Conservation (phyloP, 2,888 invertebrate genomes). For the Mamestra brassicae region DNA sequence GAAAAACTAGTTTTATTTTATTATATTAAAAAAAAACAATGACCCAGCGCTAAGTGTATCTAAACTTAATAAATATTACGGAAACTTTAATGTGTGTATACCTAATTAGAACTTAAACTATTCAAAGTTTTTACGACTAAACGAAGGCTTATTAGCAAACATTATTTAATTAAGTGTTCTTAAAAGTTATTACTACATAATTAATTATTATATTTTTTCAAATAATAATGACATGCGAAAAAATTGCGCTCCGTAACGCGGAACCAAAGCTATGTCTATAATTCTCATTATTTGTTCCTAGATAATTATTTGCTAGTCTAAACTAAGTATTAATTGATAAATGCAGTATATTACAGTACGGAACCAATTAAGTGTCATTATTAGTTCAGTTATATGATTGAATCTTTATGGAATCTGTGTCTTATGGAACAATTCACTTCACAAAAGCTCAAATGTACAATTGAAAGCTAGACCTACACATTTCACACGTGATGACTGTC, state of each 20-base stretch:
- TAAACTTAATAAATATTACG: slow-evolving; percentile 34
- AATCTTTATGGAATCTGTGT: too few species aligned
- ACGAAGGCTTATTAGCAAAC: slow-evolving; percentile 63
- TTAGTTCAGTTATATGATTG: background rate
- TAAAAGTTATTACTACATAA: slow-evolving; percentile 61
- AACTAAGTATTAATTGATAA: background rate
- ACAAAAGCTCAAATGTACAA: background rate
- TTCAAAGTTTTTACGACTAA: slow-evolving; percentile 61
- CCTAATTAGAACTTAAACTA: slow-evolving; percentile 59
- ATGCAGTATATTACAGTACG: background rate
- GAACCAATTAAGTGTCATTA: background rate
- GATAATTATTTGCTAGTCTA: slow-evolving; percentile 5
- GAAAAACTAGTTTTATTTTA: slow-evolving; percentile 24
- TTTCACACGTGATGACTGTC: background rate
- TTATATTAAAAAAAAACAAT: slow-evolving; percentile 13
- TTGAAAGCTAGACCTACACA: background rate
- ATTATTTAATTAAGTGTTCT: slow-evolving; percentile 65
- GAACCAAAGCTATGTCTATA: slow-evolving; percentile 17
- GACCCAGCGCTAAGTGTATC: slow-evolving; percentile 10
- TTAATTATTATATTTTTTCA: slow-evolving; percentile 32
- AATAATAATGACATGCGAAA: slow-evolving; percentile 41
- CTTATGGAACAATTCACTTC: background rate
- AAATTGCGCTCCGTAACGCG: slow-evolving; percentile 31
- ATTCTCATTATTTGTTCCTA: slow-evolving; percentile 26
- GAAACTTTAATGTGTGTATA: slow-evolving; percentile 33